phyloP scores from a whole-genome alignment of 2,797 vertebrate genomes.

The Girardinus metallicus region DNA sequence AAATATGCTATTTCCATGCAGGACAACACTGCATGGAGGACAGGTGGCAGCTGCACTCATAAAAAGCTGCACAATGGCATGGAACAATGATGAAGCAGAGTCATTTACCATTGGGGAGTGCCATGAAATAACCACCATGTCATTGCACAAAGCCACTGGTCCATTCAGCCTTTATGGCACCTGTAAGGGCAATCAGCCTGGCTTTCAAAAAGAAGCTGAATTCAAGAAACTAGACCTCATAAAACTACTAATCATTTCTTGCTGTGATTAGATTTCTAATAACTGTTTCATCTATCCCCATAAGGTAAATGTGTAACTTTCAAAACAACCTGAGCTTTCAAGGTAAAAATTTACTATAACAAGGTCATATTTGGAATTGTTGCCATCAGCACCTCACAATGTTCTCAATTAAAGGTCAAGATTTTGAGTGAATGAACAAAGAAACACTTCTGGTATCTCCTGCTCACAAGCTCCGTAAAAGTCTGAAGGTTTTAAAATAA shows the following conservation, averaged over 20 bases:
- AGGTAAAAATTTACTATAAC: constrained; percentile 56
- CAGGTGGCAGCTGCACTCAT: constrained; percentile 81
- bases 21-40: constrained; percentile 70
- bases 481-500: constrained; percentile 16
- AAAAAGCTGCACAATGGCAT: constrained; percentile 77
- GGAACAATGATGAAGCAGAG: constrained; percentile 80
- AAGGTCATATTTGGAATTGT: constrained; percentile 56
- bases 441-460: constrained; percentile 45
- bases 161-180: constrained; percentile 78
- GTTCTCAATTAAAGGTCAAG: constrained; percentile 64
- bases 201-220: constrained; percentile 65
- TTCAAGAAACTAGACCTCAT: constrained; percentile 49
- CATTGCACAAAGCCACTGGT: constrained; percentile 75
- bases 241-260: constrained; percentile 40
- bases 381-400: constrained; percentile 57
- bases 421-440: constrained; percentile 65
- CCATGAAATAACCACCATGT: constrained; percentile 73
- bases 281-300: constrained; percentile 3
- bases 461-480: constrained; percentile 38
- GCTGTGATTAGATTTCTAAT: constrained; percentile 17
- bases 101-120: constrained; percentile 76
- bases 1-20: constrained; percentile 64
- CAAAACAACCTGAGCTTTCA: constrained; percentile 41
- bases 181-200: constrained; percentile 69
- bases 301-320: constrained; percentile 29